phyloP scores from a whole-genome alignment of 2,113 vertebrate genomes.

The Glareola pratincola region DNA sequence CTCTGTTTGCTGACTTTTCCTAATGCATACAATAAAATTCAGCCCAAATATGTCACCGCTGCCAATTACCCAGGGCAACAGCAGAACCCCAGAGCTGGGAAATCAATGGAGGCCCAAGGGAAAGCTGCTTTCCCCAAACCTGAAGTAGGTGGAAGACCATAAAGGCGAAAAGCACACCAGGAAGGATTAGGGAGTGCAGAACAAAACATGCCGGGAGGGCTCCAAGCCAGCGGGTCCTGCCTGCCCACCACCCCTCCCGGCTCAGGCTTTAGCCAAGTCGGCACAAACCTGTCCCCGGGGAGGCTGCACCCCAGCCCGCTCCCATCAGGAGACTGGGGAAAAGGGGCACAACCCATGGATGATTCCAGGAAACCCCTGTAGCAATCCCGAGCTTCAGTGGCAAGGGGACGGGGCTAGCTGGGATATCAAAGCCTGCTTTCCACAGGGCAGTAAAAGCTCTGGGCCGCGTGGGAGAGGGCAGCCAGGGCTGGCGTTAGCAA shows the following conservation, averaged over 20 bases:
- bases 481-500: not conserved
- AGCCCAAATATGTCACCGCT: slow-evolving; percentile 50
- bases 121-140: slow-evolving; percentile 24
- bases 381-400: not conserved
- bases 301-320: not conserved
- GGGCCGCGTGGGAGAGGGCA: not conserved
- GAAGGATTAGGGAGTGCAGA: slow-evolving; percentile 22
- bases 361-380: not conserved
- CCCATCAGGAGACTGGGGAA: not conserved
- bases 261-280: not conserved
- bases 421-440: not conserved
- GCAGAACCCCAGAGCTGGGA: not conserved
- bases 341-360: not conserved
- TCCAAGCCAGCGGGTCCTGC: not conserved
- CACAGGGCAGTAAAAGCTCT: not conserved
- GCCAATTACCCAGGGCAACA: slow-evolving; percentile 60
- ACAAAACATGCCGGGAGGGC: not conserved
- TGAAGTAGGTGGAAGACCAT: slow-evolving; percentile 27
- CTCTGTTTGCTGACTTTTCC: slow-evolving; percentile 66
- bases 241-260: not conserved
- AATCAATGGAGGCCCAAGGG: slow-evolving; percentile 19
- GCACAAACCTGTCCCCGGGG: not conserved
- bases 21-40: slow-evolving; percentile 53
- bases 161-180: not conserved
- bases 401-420: accelerated